A percentile compares a stretch with the other conserved stretches of the same genome.
Evolutionary conservation across 23 tunicate genomes (phyloP).

Genomic region (Halocynthia aurantium): DNA sequence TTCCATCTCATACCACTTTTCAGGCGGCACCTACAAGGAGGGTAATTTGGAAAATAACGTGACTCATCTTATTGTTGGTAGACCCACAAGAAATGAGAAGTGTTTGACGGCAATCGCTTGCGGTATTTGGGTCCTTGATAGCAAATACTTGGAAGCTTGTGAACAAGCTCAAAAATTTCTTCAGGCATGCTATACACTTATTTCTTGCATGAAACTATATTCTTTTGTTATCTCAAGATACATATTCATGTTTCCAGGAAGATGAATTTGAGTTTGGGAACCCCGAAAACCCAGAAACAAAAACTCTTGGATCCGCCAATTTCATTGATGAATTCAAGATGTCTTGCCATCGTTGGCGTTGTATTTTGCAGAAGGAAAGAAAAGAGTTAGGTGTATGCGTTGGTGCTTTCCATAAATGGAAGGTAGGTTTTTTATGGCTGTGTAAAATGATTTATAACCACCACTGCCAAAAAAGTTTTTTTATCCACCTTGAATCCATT

Average conservation of each 20-base stretch:
- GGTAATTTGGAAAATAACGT: conserved; percentile 36
- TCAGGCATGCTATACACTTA: conserved; percentile 14
- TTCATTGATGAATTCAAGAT: too few species aligned
- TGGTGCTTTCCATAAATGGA: conserved; percentile 69
- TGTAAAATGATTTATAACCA: too few species aligned
- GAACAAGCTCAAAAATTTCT: conserved; percentile 42
- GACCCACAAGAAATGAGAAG: conserved; percentile 76
- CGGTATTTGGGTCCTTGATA: conserved; percentile 63
- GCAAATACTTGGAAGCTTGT: conserved; percentile 69
- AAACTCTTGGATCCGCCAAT: conserved; percentile 3
- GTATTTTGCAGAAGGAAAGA: conserved; percentile 16
- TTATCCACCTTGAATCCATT: too few species aligned
- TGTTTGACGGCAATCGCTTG: conserved; percentile 61
- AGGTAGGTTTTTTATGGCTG: conserved; percentile 2
- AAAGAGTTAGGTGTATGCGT: neutral
- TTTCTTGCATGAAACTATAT: too few species aligned
- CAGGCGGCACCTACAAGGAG: conserved; percentile 57
- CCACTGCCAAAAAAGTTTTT: too few species aligned
- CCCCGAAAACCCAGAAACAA: conserved; percentile 37
- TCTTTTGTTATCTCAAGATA: neutral
- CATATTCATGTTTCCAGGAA: conserved; percentile 20
- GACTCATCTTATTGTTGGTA: conserved; percentile 66
- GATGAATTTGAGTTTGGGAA: conserved; percentile 65
- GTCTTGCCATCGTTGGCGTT: conserved; percentile 69
- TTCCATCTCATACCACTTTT: neutral